Conservation (phyloP, 2,113 vertebrate species). For the Phodopus roborovskii region DNA sequence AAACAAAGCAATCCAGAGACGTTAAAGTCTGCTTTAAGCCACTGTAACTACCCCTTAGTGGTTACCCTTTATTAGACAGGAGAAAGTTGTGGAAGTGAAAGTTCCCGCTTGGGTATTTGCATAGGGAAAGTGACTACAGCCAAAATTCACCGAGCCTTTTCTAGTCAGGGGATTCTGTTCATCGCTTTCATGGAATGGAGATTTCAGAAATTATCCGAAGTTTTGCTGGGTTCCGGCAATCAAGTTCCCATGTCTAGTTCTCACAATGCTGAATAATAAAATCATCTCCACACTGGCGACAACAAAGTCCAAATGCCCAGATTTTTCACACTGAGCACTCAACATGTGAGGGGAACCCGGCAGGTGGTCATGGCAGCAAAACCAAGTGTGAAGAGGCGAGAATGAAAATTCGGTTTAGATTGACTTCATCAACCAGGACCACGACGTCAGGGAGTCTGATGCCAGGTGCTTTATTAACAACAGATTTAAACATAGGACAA, state of each 20-base stretch:
- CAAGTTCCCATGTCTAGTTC: background rate
- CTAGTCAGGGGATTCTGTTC: background rate
- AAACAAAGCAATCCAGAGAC: conserved; percentile 25
- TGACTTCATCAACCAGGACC: background rate
- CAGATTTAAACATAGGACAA: background rate
- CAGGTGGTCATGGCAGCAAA: background rate
- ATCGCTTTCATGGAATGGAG: background rate
- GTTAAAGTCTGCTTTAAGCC: background rate
- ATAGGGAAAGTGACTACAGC: background rate
- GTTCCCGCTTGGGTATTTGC: background rate
- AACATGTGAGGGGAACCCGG: background rate
- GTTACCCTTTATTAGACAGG: background rate
- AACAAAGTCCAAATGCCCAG: background rate
- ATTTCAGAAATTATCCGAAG: background rate
- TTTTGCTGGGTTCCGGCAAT: background rate
- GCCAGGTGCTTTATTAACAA: background rate
- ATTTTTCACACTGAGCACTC: conserved; percentile 39
- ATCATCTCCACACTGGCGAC: conserved; percentile 21
- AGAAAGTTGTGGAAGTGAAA: background rate
- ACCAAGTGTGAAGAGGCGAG: background rate
- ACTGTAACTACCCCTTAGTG: background rate
- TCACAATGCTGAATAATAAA: background rate
- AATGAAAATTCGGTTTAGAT: background rate
- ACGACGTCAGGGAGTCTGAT: background rate
- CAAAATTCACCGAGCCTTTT: background rate